Percentiles rank a stretch among this genome's conserved stretches.
Evolutionary conservation across 2,888 invertebrate species (phyloP).

Genomic region (Philhelius pedissequus): DNA sequence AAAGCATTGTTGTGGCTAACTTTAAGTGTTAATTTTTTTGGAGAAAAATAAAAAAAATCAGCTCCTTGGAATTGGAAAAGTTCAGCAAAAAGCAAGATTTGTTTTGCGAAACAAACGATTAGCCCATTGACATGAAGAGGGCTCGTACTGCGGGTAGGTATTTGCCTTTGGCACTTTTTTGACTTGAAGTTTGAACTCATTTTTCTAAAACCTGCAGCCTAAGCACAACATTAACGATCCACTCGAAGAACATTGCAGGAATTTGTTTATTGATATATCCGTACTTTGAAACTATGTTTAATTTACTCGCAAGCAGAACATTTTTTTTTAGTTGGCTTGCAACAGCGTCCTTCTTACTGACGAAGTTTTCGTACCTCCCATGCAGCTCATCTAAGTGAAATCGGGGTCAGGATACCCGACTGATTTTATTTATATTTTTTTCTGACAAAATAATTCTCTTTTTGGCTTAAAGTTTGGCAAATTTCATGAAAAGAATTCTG

Average conservation of each 20-base stretch:
- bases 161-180: neutral
- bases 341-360: neutral
- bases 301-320: neutral
- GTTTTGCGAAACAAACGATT: neutral
- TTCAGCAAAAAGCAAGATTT: neutral
- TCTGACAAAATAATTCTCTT: neutral
- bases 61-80: neutral
- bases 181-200: slow-evolving; percentile 3
- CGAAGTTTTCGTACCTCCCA: neutral
- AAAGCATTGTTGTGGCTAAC: slow-evolving; percentile 2
- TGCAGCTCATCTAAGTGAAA: neutral
- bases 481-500: neutral
- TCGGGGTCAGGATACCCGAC: neutral
- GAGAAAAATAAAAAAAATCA: neutral
- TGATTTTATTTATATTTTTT: neutral
- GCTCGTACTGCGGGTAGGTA: neutral
- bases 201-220: neutral
- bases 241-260: neutral
- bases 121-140: neutral
- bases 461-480: neutral
- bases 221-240: neutral
- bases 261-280: slow-evolving; percentile 20
- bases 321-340: too few species aligned
- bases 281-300: slow-evolving; percentile 13
- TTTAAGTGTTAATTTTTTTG: neutral